phyloP scores from a whole-genome alignment of 2,113 vertebrate species.

The Turnix velox region DNA sequence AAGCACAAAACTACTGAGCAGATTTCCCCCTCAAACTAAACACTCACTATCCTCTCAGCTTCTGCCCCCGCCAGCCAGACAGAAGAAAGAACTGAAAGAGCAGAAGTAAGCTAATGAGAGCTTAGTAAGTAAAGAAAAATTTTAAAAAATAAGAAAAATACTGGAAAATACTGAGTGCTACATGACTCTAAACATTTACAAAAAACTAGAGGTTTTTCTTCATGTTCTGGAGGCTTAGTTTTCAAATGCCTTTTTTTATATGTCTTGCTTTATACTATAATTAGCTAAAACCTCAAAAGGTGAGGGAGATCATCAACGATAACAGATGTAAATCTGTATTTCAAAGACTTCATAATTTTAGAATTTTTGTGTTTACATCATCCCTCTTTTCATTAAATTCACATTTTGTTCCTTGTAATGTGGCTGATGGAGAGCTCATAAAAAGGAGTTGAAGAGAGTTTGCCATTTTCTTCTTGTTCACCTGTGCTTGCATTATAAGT shows the following conservation, averaged over 20 bases:
- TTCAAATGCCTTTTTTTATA: not conserved
- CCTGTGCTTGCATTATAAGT: not conserved
- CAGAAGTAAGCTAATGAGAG: not conserved
- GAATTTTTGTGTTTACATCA: not conserved
- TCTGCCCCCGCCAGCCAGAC: not conserved
- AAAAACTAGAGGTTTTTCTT: not conserved
- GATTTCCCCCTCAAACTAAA: not conserved
- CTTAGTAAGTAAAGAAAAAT: not conserved
- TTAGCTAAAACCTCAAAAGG: not conserved
- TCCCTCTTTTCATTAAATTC: not conserved
- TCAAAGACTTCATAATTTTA: not conserved
- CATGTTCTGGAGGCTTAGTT: not conserved
- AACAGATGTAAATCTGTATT: not conserved
- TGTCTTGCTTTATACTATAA: not conserved
- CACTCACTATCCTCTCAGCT: accelerated
- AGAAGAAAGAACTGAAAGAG: not conserved
- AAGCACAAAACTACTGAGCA: not conserved
- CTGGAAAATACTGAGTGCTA: not conserved
- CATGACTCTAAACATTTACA: not conserved
- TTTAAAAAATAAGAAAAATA: too few species aligned
- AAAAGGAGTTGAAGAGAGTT: not conserved
- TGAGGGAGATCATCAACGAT: accelerated
- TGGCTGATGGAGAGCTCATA: not conserved
- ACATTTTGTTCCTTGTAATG: not conserved
- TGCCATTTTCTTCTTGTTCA: not conserved